Base-by-base conservation (phyloP, 37 sponge, comb jelly and placozoan genomes). In the Aphrocallistes beatrix region DNA sequence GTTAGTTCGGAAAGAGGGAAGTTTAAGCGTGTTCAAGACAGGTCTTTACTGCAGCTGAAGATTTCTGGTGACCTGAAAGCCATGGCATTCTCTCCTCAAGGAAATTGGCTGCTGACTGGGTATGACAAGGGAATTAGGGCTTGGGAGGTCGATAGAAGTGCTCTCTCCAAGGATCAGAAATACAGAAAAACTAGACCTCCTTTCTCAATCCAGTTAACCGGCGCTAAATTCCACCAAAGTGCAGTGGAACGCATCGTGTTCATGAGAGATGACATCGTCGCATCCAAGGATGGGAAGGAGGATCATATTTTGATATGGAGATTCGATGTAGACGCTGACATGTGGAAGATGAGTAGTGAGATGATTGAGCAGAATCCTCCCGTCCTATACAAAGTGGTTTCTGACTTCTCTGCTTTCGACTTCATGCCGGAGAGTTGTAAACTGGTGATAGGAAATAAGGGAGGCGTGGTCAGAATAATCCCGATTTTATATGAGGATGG, bases 381-480 rank as follows among this genome's bases (percentile, higher is more conserved):
- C 10, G 32, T 60, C 3, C 75, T 60, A 13, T 60, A 19, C 75
- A 60, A 6, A 13, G 75, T 60, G 34, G 75, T 30, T 60, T 60
- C 28, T 60, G 75, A 60, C 75, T 60, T 60, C 75, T 60, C 75
- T 13, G 75, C 75, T 60, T 60, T 60, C 75, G 75, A 60, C 34
- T 60, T 32, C n/a, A 60, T 60, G 34, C 75, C 32, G 28, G 21
- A 13, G 3, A 19, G 28, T 30, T 32, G 75, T 30, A 19, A 3
- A 19, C 75, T 60, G 17, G 75, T 60, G 3, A 28, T 13, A 19
- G 75, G 28, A 19, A 60, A 25, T 19, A 28, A 60, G 25, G 34
- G 34, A 30, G 75, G 75, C 32, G 75, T 60, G 10, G 21, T 60
- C 3, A 3, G 75, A 30, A 60, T 60, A 3, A 3, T 60, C 25